Base-by-base conservation (phyloP, 2,888 invertebrate genomes). In the Globia sparganii region DNA sequence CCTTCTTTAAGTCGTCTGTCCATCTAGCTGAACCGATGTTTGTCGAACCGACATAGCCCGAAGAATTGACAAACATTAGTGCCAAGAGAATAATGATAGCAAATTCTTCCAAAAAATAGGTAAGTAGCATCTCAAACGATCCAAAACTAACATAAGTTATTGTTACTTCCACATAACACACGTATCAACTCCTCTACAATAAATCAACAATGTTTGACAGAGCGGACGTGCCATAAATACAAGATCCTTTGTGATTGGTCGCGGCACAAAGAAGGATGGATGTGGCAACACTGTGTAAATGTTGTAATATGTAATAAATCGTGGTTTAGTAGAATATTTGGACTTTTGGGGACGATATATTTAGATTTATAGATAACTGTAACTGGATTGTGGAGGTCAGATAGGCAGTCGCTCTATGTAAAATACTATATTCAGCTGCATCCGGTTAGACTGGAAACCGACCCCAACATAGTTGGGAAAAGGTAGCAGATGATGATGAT, bases 181-280 rank as follows among this genome's bases (percentile, higher is more conserved):
- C 74, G 81, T 83, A 81, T 89, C 86, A 80, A 85, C 73, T 80
- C 61, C 13, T 13, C 25, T 25, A 71, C 72, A 67, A 89, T 88
- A 88, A 86, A 88, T 88, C 88, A 86, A 81, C 77, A 81, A 69
- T 84, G 88, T 87, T 87, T 86, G 88, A 86, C 89, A 89, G 72
- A 62, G 49, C 34, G 72, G 75, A 88, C 87, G 89, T 88, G 87
- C 77, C 75, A 79, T 88, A 87, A 81, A 88, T 87, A 82, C 76
- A 72, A 61, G 73, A 81, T 84, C 78, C 84, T 75, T 88, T 84
- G 81, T 87, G 87, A 88, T 87, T 83, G 74, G 53, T 49, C 58
- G 61, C 66, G n/a, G 68, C 67, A 68, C 64, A 78, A 61, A 43
- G 34, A n/a, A 40, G 31, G 31, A 68, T 86, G 79, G 78, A 87